A percentile compares a stretch with the other conserved stretches of the same genome.
phyloP scores from a whole-genome alignment of 2,888 invertebrate genomes.

The Hipparchia semele region DNA sequence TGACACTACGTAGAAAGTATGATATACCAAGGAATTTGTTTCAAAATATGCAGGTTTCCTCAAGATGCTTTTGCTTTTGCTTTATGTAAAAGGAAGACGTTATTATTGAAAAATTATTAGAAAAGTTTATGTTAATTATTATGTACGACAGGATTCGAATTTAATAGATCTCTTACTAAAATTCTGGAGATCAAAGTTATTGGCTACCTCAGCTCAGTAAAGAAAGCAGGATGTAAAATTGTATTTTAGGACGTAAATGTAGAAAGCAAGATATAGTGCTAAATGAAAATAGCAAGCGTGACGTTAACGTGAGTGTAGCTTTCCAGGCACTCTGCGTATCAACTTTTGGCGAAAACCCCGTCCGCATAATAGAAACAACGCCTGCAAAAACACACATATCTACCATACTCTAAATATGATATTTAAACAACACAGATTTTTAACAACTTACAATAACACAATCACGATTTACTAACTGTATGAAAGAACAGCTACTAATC shows the following conservation, averaged over 20 bases:
- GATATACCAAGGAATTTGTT: not conserved
- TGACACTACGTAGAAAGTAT: too few species aligned
- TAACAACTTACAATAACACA: too few species aligned
- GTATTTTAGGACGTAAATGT: not conserved
- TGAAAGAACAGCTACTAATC: too few species aligned
- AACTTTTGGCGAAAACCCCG: conserved; percentile 24
- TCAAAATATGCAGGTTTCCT: not conserved
- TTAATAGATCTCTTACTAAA: not conserved
- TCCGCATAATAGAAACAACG: conserved; percentile 29
- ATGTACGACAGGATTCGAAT: not conserved
- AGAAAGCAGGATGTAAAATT: not conserved
- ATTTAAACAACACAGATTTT: not conserved
- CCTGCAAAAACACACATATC: conserved; percentile 15
- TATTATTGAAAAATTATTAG: not conserved
- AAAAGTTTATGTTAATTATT: not conserved
- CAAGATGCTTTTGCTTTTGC: not conserved
- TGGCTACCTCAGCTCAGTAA: not conserved
- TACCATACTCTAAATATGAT: conserved; percentile 1
- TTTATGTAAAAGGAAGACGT: not conserved
- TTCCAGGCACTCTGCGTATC: conserved; percentile 23
- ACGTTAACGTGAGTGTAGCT: conserved; percentile 23
- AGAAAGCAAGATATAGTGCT: conserved; percentile 11
- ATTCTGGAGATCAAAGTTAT: not conserved
- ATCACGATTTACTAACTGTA: too few species aligned
- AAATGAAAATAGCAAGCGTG: conserved; percentile 26